These are phyloP conservation scores for Eulithis prunata DNA, from an alignment of 2,888 invertebrate genomes.

Conservation along the genomic window DNA sequence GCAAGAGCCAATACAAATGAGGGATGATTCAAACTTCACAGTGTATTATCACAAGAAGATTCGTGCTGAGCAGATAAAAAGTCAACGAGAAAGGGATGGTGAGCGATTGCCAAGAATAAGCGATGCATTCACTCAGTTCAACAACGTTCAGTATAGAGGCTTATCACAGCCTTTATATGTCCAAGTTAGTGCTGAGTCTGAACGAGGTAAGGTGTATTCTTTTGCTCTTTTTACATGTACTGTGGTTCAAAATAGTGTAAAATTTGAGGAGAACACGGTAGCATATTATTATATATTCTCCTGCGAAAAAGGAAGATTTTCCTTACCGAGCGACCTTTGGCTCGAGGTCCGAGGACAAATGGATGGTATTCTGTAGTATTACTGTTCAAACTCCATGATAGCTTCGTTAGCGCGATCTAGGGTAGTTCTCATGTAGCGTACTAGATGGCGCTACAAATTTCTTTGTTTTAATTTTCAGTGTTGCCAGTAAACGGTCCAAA, in stretches of 20 bases:
- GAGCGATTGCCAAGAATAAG: conserved; percentile 57
- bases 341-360: too few relatives aligned
- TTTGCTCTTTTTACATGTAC: neutral
- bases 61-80: conserved; percentile 52
- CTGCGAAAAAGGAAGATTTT: too few relatives aligned
- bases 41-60: conserved; percentile 64
- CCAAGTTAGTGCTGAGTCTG: conserved; percentile 56
- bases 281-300: too few relatives aligned
- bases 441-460: too few relatives aligned
- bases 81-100: conserved; percentile 26
- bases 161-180: conserved; percentile 57
- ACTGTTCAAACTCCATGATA: too few relatives aligned
- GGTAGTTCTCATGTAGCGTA: too few relatives aligned
- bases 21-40: conserved; percentile 26
- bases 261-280: too few relatives aligned
- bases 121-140: conserved; percentile 62
- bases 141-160: conserved; percentile 41
- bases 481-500: conserved; percentile 1
- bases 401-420: too few relatives aligned
- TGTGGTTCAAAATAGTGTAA: too few relatives aligned
- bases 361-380: too few relatives aligned
- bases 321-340: too few relatives aligned
- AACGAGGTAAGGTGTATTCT: conserved; percentile 53
- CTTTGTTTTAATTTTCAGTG: conserved; percentile 34
- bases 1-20: conserved; percentile 19